A percentile compares a stretch with the other conserved stretches of the same genome.
Evolutionary conservation across 2,888 invertebrate genomes (phyloP).

Genomic region (Drosophila flavopinicola): DNA sequence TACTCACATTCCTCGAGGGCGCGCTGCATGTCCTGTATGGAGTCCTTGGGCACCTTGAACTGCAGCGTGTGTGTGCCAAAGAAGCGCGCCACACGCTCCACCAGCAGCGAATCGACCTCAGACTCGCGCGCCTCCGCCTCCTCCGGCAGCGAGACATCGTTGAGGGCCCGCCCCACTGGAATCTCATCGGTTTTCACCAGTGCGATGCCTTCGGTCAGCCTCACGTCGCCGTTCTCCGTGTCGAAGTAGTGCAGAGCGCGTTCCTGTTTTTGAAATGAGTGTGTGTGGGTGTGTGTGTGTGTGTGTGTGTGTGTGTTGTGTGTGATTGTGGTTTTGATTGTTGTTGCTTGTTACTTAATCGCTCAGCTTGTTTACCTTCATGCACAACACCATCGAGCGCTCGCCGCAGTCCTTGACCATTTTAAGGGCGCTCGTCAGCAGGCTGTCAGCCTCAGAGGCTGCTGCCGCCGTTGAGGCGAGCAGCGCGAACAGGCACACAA

Average conservation of each 20-base stretch:
- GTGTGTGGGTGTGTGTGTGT: not conserved
- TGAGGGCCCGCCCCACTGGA: constrained; percentile 86
- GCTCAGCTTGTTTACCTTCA: constrained; percentile 87
- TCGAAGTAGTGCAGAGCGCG: constrained; percentile 89
- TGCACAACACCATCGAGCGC: constrained; percentile 88
- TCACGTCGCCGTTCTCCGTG: constrained; percentile 86
- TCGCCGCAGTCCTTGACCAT: constrained; percentile 90
- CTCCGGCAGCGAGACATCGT: constrained; percentile 88
- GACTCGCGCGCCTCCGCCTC: constrained; percentile 90
- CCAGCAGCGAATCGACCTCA: constrained; percentile 89
- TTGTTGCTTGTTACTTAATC: constrained; percentile 24
- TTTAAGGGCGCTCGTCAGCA: constrained; percentile 87
- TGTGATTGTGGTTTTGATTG: not conserved
- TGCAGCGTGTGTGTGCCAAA: constrained; percentile 92
- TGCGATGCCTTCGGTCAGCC: constrained; percentile 87
- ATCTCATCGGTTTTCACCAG: constrained; percentile 86
- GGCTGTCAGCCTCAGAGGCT: constrained; percentile 85
- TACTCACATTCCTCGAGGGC: constrained; percentile 92
- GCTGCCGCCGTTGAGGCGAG: constrained; percentile 85
- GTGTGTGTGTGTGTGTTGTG: not conserved
- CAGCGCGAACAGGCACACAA: constrained; percentile 84
- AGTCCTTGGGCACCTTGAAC: constrained; percentile 90
- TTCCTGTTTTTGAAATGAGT: constrained; percentile 85
- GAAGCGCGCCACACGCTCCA: constrained; percentile 90
- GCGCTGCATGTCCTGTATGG: constrained; percentile 90